Conservation (phyloP, 2,113 vertebrate genomes). For the Cricetomys ansorgei region DNA sequence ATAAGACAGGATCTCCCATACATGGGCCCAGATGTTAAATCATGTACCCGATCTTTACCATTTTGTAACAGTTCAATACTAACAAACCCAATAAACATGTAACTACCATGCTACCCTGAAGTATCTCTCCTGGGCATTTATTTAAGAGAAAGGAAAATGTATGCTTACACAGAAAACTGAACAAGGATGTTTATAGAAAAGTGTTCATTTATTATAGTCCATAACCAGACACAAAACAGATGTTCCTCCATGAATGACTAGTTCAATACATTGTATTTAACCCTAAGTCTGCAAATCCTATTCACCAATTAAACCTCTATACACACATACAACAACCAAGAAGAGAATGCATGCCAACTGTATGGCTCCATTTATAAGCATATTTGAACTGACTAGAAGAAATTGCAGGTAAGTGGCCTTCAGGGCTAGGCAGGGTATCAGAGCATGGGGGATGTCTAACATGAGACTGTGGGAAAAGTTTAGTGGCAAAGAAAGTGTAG, state of each 20-base stretch:
- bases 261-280: not conserved
- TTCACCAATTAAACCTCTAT: not conserved
- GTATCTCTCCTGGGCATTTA: not conserved
- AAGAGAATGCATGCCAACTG: not conserved
- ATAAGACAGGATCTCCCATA: not conserved
- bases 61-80: not conserved
- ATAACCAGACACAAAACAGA: not conserved
- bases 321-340: not conserved
- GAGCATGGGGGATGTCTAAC: not conserved
- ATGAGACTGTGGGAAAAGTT: rapidly evolving
- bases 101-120: not conserved
- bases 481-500: not conserved
- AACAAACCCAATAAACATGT: not conserved
- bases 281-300: not conserved
- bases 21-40: not conserved
- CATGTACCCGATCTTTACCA: not conserved
- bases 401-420: not conserved
- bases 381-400: not conserved
- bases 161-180: not conserved
- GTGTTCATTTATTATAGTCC: not conserved
- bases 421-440: not conserved
- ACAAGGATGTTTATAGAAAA: not conserved
- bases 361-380: not conserved
- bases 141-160: conserved; percentile 26
- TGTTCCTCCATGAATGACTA: not conserved